phyloP scores from a whole-genome alignment of 2,888 invertebrate genomes.

The Macroteleia sp. region DNA sequence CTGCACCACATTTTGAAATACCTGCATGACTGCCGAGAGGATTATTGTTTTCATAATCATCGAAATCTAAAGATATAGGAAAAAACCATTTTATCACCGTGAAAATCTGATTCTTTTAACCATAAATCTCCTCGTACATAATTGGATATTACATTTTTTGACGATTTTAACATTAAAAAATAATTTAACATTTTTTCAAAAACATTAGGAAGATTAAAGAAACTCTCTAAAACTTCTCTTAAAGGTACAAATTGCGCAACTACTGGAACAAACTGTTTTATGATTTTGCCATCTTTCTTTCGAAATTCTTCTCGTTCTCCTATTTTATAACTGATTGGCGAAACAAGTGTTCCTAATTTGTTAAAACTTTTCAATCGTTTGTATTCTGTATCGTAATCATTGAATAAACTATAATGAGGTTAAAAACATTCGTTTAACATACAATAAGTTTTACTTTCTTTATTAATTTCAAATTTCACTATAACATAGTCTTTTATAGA shows the following conservation, averaged over 20 bases:
- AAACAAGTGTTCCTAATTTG: slow-evolving; percentile 43
- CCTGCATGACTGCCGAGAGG: not conserved
- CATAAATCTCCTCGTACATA: slow-evolving; percentile 9
- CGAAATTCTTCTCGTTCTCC: slow-evolving; percentile 54
- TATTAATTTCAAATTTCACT: not conserved
- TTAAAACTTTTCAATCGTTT: slow-evolving; percentile 45
- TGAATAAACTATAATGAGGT: slow-evolving; percentile 13
- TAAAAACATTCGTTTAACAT: slow-evolving; percentile 5
- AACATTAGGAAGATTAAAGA: slow-evolving; percentile 13
- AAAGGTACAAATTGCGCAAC: slow-evolving; percentile 14
- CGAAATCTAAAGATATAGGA: not conserved
- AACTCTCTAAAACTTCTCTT: not conserved
- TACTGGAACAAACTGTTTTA: slow-evolving; percentile 12
- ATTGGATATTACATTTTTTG: slow-evolving; percentile 4
- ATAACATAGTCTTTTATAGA: slow-evolving; percentile 11
- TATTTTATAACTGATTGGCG: slow-evolving; percentile 32
- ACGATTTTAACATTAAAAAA: slow-evolving; percentile 7
- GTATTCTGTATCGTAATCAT: slow-evolving; percentile 17
- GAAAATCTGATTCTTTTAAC: not conserved
- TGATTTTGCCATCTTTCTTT: not conserved
- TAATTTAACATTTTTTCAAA: not conserved
- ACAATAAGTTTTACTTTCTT: not conserved
- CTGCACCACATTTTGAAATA: not conserved
- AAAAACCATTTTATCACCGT: not conserved
- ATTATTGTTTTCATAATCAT: slow-evolving; percentile 5